Base-by-base conservation (phyloP, 2,888 invertebrate genomes). In the Apoda limacodes region DNA sequence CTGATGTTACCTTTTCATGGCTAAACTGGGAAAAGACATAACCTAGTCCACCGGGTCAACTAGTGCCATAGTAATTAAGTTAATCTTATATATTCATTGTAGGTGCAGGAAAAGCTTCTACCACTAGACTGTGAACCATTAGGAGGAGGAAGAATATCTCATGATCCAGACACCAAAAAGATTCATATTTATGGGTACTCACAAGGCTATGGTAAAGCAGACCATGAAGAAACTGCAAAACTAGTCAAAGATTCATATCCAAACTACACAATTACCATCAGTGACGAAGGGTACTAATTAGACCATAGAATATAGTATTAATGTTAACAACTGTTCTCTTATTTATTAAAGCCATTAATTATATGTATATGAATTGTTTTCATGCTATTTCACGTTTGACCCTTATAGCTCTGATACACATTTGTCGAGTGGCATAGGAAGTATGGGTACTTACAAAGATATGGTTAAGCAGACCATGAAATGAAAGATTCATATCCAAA, bases 361-460 rank as follows among this genome's bases (percentile, higher is more conserved):
- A n/a, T n/a, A n/a, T n/a, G n/a, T n/a, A n/a, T n/a, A n/a, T n/a
- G n/a, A n/a, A n/a, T n/a, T n/a, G n/a, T n/a, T n/a, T n/a, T n/a
- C n/a, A n/a, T n/a, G n/a, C n/a, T n/a, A n/a, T n/a, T n/a, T n/a
- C n/a, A n/a, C n/a, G n/a, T n/a, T n/a, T n/a, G n/a, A n/a, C n/a
- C n/a, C n/a, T n/a, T n/a, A n/a, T n/a, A n/a, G n/a, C n/a, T n/a
- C n/a, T n/a, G n/a, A n/a, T n/a, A n/a, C n/a, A n/a, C n/a, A n/a
- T n/a, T n/a, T n/a, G n/a, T n/a, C n/a, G n/a, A n/a, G n/a, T n/a
- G n/a, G n/a, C n/a, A n/a, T n/a, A n/a, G n/a, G n/a, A n/a, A n/a
- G n/a, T 98, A 93, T 67, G 98, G 98, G 13, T 95, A 96, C 62
- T 98, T 98, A 4, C 82, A 92, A 84, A 91, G 93, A 1, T 97